Evolutionary conservation across 2,797 vertebrate genomes (phyloP).

Genomic region (Rhincodon typus): DNA sequence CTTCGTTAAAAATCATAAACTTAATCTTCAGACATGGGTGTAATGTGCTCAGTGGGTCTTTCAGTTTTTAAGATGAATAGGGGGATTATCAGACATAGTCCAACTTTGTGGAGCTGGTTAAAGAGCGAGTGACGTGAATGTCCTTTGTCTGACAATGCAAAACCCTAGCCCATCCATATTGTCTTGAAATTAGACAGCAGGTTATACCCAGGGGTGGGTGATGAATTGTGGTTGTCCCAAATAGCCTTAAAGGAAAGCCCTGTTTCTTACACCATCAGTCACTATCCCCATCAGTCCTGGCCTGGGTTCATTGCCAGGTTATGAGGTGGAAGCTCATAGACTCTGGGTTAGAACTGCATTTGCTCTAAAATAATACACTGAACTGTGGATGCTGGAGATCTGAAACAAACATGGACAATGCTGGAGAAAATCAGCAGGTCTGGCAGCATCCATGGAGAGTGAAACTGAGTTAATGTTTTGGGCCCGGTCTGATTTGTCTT

Average conservation of each 20-base stretch:
- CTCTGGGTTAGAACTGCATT: background rate
- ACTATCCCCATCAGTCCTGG: no score
- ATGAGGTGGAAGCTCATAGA: accelerated
- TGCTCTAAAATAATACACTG: no score
- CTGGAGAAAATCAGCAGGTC: no score
- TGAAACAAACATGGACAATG: no score
- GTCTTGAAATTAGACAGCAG: background rate
- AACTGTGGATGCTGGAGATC: no score
- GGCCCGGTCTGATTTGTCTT: no score
- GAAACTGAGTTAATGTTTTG: no score
- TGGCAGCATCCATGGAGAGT: no score
- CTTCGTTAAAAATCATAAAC: background rate
- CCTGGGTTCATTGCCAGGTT: accelerated
- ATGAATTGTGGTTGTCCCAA: background rate
- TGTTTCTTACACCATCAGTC: no score
- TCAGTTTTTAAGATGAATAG: background rate
- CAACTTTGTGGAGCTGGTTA: background rate
- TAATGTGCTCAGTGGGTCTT: background rate
- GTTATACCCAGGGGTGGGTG: background rate
- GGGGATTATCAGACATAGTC: background rate
- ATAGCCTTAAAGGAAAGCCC: no score
- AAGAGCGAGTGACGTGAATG: background rate
- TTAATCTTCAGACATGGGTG: background rate
- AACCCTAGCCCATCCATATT: background rate
- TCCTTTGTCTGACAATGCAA: background rate